Evolutionary conservation across 2,113 vertebrate genomes (phyloP).

Genomic region (Oryzias melastigma): DNA sequence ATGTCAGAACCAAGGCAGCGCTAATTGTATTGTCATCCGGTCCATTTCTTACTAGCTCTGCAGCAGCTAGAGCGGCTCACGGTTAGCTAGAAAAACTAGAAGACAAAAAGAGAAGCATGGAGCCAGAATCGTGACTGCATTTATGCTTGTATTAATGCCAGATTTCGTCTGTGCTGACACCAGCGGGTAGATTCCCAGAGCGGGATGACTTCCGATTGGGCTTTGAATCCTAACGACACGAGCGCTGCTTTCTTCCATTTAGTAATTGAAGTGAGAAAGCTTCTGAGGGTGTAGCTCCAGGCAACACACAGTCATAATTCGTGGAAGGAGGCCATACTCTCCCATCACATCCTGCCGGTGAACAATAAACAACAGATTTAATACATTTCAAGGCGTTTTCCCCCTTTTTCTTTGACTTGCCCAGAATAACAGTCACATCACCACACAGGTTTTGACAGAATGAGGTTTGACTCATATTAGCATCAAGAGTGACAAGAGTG

Average conservation of each 20-base stretch:
- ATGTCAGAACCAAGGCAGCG: slow-evolving; percentile 20
- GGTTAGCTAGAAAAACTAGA: neutral
- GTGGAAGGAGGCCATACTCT: slow-evolving; percentile 30
- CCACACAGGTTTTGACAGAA: slow-evolving; percentile 64
- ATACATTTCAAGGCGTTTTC: neutral
- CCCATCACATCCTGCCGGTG: slow-evolving; percentile 30
- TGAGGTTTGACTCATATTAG: slow-evolving; percentile 66
- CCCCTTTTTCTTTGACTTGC: slow-evolving; percentile 1
- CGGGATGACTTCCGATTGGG: neutral
- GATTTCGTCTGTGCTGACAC: neutral
- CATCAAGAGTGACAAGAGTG: slow-evolving; percentile 54
- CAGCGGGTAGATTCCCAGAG: neutral
- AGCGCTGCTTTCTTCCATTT: slow-evolving; percentile 17
- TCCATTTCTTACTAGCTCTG: neutral
- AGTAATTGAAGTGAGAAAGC: slow-evolving; percentile 37
- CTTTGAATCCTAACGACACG: slow-evolving; percentile 13
- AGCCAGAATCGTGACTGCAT: neutral
- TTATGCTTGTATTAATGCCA: neutral
- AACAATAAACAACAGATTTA: slow-evolving; percentile 47
- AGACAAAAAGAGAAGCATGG: neutral
- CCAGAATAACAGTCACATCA: slow-evolving; percentile 44
- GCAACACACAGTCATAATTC: slow-evolving; percentile 39
- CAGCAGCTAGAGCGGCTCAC: slow-evolving; percentile 1
- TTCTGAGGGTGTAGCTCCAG: slow-evolving; percentile 47
- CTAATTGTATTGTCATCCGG: slow-evolving; percentile 23